These are phyloP conservation scores for Pithys albifrons DNA, from an alignment of 2,113 vertebrate genomes.

Conservation along the genomic window DNA sequence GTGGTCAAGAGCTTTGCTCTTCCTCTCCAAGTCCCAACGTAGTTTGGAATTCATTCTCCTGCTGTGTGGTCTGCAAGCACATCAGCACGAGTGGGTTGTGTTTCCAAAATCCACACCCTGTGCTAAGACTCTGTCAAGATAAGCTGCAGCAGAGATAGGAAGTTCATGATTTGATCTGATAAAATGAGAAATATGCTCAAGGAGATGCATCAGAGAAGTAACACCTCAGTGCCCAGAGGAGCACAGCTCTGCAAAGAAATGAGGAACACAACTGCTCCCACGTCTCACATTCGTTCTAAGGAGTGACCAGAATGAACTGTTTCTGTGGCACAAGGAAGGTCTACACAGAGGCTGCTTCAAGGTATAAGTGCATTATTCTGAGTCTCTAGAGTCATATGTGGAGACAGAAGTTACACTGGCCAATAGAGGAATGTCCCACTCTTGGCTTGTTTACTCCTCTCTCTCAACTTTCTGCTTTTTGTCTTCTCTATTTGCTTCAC, in stretches of 20 bases:
- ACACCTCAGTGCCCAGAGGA: background rate
- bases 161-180: background rate
- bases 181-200: background rate
- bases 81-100: rapidly evolving
- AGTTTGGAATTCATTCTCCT: background rate
- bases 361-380: background rate
- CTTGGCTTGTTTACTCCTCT: background rate
- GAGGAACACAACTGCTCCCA: background rate
- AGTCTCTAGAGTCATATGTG: background rate
- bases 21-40: background rate
- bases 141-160: background rate
- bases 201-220: background rate
- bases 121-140: background rate
- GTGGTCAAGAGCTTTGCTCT: background rate
- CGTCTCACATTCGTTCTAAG: background rate
- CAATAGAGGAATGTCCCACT: background rate
- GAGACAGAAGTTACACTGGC: rapidly evolving
- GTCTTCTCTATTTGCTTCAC: background rate
- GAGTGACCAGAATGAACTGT: background rate
- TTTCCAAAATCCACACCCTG: background rate
- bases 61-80: background rate
- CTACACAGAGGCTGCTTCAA: background rate
- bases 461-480: background rate
- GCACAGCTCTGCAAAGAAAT: background rate
- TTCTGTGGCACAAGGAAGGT: background rate